phyloP scores from a whole-genome alignment of 2,113 vertebrate genomes.

The Phodopus roborovskii region DNA sequence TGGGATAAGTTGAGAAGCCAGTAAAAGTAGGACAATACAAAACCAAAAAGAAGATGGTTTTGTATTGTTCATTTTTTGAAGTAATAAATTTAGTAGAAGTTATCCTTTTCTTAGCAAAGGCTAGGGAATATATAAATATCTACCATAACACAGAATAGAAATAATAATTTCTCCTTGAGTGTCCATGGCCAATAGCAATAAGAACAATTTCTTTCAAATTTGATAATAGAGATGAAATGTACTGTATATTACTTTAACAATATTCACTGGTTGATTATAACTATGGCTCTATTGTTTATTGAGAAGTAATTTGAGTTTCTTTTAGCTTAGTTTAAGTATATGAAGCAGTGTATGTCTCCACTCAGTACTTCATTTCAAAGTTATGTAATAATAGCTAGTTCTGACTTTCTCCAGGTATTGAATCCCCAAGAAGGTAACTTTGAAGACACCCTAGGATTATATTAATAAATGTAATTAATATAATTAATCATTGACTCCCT shows the following conservation, averaged over 20 bases:
- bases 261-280: neutral
- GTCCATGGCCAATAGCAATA: neutral
- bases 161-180: neutral
- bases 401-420: constrained; percentile 30
- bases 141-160: neutral
- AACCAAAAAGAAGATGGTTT: neutral
- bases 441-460: neutral
- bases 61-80: neutral
- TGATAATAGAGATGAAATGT: neutral
- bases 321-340: neutral
- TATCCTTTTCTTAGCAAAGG: neutral
- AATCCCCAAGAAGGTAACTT: constrained; percentile 43
- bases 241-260: neutral
- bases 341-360: neutral
- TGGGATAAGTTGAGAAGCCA: neutral
- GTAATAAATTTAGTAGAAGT: neutral
- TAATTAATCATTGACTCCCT: constrained; percentile 69
- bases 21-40: neutral
- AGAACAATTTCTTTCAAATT: neutral
- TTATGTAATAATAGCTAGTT: neutral
- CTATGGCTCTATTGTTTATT: neutral
- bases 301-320: neutral
- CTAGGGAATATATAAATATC: neutral
- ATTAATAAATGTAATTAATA: constrained; percentile 71
- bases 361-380: neutral